Evolutionary conservation across 2,113 vertebrate genomes (phyloP).

Genomic region (Phainopepla nitens): DNA sequence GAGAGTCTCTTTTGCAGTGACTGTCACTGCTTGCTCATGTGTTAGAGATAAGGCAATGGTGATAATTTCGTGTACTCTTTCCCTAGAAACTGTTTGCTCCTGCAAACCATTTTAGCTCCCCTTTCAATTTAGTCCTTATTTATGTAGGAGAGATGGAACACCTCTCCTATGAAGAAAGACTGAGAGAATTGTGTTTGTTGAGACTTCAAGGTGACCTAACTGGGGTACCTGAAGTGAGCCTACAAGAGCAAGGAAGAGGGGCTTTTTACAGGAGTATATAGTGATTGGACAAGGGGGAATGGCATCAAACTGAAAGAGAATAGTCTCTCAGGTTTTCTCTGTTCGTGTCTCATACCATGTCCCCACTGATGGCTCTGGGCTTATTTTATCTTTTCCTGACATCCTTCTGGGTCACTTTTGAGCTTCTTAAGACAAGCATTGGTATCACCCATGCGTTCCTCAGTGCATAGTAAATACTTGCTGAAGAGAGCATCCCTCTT

Average conservation of each 20-base stretch:
- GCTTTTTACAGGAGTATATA: not conserved
- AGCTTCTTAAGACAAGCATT: not conserved
- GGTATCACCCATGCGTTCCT: not conserved
- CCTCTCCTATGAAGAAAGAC: not conserved
- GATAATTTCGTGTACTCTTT: not conserved
- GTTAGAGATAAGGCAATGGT: not conserved
- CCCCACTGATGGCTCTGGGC: not conserved
- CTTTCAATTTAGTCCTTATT: not conserved
- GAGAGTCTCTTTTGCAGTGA: not conserved
- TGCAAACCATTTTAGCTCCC: not conserved
- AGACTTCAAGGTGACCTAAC: not conserved
- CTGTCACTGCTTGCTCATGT: not conserved
- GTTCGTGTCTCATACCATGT: not conserved
- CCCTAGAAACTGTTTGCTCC: not conserved
- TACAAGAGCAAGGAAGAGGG: not conserved
- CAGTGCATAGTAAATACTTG: not conserved
- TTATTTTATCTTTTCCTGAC: not conserved
- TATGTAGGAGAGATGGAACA: not conserved
- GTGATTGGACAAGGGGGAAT: not conserved
- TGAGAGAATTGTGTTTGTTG: not conserved
- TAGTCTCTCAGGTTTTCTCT: not conserved
- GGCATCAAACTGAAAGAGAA: not conserved
- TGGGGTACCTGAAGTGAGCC: not conserved
- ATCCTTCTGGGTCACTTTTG: not conserved
- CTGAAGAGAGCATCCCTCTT: not conserved